Evolutionary conservation across 2,797 vertebrate species (phyloP).

Genomic region (Hapalemur alaotrensis): DNA sequence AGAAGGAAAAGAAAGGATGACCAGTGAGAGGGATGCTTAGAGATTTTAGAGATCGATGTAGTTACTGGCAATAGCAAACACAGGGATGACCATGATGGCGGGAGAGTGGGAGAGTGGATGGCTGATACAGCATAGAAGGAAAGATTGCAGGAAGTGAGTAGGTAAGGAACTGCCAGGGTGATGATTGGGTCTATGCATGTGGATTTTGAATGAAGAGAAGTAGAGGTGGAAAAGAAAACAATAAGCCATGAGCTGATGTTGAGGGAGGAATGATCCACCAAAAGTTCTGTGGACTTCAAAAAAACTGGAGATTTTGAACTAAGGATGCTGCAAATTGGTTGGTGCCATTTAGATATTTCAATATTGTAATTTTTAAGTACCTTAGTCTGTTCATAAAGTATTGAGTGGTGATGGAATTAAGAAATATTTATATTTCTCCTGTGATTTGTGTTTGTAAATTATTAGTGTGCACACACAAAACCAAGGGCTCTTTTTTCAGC

Average conservation of each 20-base stretch:
- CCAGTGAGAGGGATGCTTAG: background rate
- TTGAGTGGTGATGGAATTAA: background rate
- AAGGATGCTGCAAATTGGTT: background rate
- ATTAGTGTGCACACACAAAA: background rate
- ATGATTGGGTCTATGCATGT: background rate
- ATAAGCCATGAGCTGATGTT: background rate
- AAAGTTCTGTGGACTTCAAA: background rate
- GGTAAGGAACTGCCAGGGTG: background rate
- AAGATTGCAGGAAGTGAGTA: background rate
- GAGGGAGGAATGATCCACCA: background rate
- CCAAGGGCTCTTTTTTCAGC: background rate
- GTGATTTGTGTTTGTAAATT: constrained; percentile 8
- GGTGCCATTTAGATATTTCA: background rate
- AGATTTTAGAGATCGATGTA: background rate
- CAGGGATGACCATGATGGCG: background rate
- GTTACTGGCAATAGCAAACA: background rate
- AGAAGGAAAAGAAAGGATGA: background rate
- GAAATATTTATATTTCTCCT: background rate
- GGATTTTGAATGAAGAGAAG: background rate
- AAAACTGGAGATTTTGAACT: background rate
- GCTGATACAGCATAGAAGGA: background rate
- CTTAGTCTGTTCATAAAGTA: background rate
- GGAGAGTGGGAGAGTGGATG: background rate
- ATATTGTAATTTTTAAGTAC: background rate
- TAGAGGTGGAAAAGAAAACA: background rate